Conservation (phyloP, 2,113 vertebrate species). For the Rattus norvegicus region GRCr8 NC_086020.1:123415501-123416000, state of each 20-base stretch:
- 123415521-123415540: neutral
- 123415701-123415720: neutral
- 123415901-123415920: neutral
- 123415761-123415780: neutral
- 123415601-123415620: neutral
- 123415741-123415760: conserved; percentile 14
- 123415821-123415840: conserved; percentile 12
- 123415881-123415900: neutral
- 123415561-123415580: neutral
- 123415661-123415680: neutral
- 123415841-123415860: neutral
- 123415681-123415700: neutral
- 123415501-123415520: neutral
- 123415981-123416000: neutral
- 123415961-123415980: neutral
- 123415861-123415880: conserved; percentile 2
- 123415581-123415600: neutral
- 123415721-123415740: neutral
- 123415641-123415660: neutral
- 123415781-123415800: conserved; percentile 31
- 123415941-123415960: neutral
- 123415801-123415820: conserved; percentile 17
- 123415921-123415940: neutral
- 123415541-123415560: neutral
- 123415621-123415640: conserved; percentile 15